A percentile compares a stretch with the other conserved stretches of the same genome.
phyloP scores from a whole-genome alignment of 2,113 vertebrate genomes.

The Balaenoptera acutorostrata region DNA sequence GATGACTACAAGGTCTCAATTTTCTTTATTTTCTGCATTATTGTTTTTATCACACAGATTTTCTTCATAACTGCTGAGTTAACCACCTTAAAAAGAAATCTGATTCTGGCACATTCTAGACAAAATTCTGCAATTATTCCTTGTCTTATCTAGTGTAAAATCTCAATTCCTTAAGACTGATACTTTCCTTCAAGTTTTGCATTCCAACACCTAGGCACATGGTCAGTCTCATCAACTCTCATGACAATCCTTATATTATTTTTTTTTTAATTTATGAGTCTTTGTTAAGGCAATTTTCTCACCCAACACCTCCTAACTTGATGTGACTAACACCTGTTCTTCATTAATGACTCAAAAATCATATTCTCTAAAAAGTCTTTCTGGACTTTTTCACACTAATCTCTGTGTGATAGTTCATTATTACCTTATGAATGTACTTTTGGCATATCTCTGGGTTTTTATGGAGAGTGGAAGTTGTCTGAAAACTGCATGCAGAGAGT shows the following conservation, averaged over 20 bases:
- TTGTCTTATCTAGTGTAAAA: background rate
- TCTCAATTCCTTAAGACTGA: background rate
- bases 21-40: background rate
- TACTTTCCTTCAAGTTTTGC: background rate
- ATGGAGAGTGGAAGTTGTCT: background rate
- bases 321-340: background rate
- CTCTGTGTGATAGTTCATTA: background rate
- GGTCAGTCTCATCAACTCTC: background rate
- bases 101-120: background rate
- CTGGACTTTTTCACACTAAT: background rate
- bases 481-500: background rate
- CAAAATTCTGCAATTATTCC: background rate
- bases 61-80: background rate
- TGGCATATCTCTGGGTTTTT: background rate
- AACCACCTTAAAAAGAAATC: background rate
- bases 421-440: background rate
- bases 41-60: background rate
- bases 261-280: background rate
- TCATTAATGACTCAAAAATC: background rate
- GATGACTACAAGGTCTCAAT: background rate
- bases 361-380: background rate
- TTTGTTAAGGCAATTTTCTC: background rate
- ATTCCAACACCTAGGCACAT: background rate
- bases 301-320: fast-evolving
- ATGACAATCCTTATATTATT: background rate